Evolutionary conservation across 2,113 vertebrate species (phyloP), one percentile per base, ranked within the genome.

Genomic region (Condylura cristata): DNA sequence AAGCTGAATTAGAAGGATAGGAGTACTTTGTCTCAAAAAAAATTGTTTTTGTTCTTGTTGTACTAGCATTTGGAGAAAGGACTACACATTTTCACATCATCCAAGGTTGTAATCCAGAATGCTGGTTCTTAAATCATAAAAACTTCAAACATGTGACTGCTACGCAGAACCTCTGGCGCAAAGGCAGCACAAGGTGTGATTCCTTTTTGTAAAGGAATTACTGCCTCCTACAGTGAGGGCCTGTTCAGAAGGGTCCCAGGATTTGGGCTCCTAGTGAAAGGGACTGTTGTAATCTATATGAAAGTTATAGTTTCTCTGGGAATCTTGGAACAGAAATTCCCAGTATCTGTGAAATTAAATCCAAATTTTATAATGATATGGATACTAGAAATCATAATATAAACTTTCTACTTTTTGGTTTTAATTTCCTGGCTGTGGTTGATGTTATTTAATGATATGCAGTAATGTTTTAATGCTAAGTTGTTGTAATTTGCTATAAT

Each of bases 341-440:
- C 65, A 76, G 92, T n/a, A 32, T 92, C 79, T 88, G 61, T 80
- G 72, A 95, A 90, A 78, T 90, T 90, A 89, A 88, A 80, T 70
- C 81, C 85, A 80, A 93, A 92, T 8, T 89, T 92, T 90, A 53
- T 63, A 48, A 90, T 86, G 22, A 72, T 44, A 80, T 58, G 46
- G 32, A 39, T 93, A 46, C 76, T 76, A 89, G 24, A 83, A 78
- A 53, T 91, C 44, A 78, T 66, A 92, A 71, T 51, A 93, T 37
- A n/a, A 91, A 61, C 61, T 74, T 95, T 68, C 60, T 80, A 91
- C 28, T 26, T 94, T 93, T 86, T 58, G 56, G 56, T 75, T 89
- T 89, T 89, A 63, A 95, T 92, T 94, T 95, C 71, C 92, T 93
- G 34, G 26, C 66, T 82, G 51, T 58, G 30, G 22, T 80, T 80